Conservation (phyloP, 2,888 invertebrate species). For the Nycteola revayana region DNA sequence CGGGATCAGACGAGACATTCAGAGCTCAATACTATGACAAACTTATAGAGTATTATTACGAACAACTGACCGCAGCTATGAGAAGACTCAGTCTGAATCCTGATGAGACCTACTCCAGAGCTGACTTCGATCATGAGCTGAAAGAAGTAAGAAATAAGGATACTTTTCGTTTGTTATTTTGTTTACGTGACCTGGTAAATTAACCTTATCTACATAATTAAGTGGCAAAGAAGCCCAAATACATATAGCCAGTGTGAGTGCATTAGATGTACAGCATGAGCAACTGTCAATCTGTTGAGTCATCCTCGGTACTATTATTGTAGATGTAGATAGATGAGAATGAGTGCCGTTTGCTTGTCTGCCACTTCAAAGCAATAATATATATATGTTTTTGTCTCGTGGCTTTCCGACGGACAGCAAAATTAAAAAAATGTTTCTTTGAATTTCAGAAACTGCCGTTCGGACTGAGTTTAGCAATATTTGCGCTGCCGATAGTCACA, state of each 20-base stretch:
- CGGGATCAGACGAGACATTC: conserved; percentile 51
- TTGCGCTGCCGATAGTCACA: not conserved
- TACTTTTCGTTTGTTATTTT: not conserved
- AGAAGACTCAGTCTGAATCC: conserved; percentile 36
- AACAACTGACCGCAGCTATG: conserved; percentile 36
- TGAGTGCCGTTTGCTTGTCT: no score
- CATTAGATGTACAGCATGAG: not conserved
- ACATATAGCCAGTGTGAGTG: not conserved
- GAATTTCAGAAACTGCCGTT: conserved; percentile 33
- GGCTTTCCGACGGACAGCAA: no score
- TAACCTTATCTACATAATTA: no score
- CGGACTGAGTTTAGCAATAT: not conserved
- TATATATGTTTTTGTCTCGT: no score
- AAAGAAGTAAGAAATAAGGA: conserved; percentile 33
- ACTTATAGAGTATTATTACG: conserved; percentile 38
- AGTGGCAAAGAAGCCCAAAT: no score
- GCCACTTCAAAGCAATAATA: no score
- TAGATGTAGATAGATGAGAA: no score
- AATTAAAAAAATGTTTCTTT: no score
- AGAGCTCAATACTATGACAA: conserved; percentile 34
- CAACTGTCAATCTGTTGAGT: not conserved
- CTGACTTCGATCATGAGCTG: conserved; percentile 45
- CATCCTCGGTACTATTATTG: not conserved
- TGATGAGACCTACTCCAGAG: conserved; percentile 42
- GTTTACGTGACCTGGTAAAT: no score